These are phyloP conservation scores for Cryptophagus acutangulus DNA, from an alignment of 2,888 invertebrate genomes.

Conservation along the genomic window DNA sequence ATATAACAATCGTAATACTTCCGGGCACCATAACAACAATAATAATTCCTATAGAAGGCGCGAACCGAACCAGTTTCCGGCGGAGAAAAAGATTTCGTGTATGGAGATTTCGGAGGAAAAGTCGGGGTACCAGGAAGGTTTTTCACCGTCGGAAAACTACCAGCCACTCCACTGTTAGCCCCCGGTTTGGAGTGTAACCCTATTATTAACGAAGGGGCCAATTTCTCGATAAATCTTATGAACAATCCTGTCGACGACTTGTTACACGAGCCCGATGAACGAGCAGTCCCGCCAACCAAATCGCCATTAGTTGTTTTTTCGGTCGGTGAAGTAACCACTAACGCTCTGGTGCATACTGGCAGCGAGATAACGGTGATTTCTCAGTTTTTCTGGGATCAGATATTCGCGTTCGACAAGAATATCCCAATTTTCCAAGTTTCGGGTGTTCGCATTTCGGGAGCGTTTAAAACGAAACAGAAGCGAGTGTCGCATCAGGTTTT, in stretches of 20 bases:
- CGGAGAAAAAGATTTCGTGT: too few relatives aligned
- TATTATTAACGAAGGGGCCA: too few relatives aligned
- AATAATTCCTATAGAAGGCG: too few relatives aligned
- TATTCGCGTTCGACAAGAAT: neutral
- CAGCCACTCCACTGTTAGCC: too few relatives aligned
- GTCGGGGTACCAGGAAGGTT: too few relatives aligned
- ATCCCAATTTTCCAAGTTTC: constrained; percentile 8
- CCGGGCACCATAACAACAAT: too few relatives aligned
- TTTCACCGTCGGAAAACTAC: too few relatives aligned
- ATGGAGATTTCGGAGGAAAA: too few relatives aligned
- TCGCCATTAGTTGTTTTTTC: constrained; percentile 5
- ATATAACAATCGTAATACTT: too few relatives aligned
- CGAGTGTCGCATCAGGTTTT: constrained; percentile 7
- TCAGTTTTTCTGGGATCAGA: constrained; percentile 4
- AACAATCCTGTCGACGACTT: constrained; percentile 7
- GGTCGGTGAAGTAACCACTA: constrained; percentile 4
- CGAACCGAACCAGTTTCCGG: too few relatives aligned
- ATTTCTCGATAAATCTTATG: too few relatives aligned
- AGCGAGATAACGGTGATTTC: constrained; percentile 9
- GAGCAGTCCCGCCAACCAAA: neutral
- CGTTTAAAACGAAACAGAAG: constrained; percentile 8
- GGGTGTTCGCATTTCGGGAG: constrained; percentile 10
- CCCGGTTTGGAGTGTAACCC: too few relatives aligned
- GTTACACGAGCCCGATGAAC: constrained; percentile 3
- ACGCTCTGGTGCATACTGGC: constrained; percentile 10